Base-by-base conservation (phyloP, 2,888 invertebrate species). In the Drosophila ochracea region DNA sequence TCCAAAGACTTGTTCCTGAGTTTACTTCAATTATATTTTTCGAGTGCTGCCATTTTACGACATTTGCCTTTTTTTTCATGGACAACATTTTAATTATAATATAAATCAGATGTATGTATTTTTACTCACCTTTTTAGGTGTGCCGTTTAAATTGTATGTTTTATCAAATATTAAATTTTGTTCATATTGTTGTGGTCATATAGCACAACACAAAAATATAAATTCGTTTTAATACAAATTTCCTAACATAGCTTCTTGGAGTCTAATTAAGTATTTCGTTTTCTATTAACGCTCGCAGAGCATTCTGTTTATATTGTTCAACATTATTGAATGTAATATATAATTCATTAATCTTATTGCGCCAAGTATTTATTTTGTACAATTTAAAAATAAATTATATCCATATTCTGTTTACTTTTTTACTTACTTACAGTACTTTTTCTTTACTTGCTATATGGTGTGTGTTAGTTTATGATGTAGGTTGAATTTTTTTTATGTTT, bases 281-380 rank as follows among this genome's bases (percentile, higher is more conserved):
- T 25, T 33, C 13, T 31, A 19, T 7, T 5, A 53, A 21, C 21
- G 31, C 21, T 53, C 21, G 47, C 57, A 63, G 53, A 64, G 53
- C 52, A 41, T 64, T 58, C 13, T 21, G 13, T 39, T 28, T 39
- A 70, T 59, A 61, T 33, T 31, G 30, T 59, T 59, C n/a, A 63
- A 19, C 39, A 25, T 41, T 16, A 43, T 43, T 57, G 21, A 43
- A 28, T 57, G 16, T 43, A 4, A 57, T 47, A 11, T 52, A n/a
- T 49, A 41, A 21, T 31, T 30, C 10, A 31, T 37, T 13, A 63
- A 57, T 53, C 49, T 68, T 30, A 55, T 54, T 80, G 43, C 66
- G 77, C 59, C 63, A 82, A 67, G 53, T 65, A 59, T 70, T 84
- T 78, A 60, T 66, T 68, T 69, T n/a, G 37, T 10, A 25, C 35